Conservation (phyloP, 2,888 invertebrate genomes). For the Napeogenes sylphis region DNA sequence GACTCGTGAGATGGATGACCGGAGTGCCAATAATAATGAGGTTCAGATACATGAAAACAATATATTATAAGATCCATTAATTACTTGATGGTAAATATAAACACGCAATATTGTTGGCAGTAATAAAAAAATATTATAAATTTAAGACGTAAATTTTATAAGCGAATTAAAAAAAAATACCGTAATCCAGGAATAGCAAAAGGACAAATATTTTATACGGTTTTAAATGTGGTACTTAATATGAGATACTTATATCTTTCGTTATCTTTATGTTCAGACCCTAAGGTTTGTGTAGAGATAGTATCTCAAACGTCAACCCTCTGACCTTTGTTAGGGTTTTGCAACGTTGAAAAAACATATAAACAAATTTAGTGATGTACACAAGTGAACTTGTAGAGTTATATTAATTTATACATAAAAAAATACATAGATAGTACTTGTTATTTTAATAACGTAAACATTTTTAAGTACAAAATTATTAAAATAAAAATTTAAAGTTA, state of each 20-base stretch:
- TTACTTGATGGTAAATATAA: neutral
- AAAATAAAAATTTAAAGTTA: no score
- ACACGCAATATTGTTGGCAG: neutral
- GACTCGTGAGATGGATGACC: constrained; percentile 28
- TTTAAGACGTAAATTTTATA: neutral
- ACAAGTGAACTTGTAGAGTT: neutral
- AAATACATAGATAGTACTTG: no score
- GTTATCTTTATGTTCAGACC: constrained; percentile 15
- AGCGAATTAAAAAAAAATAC: neutral
- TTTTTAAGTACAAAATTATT: neutral
- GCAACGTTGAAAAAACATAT: neutral
- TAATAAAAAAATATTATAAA: neutral
- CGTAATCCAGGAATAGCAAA: neutral
- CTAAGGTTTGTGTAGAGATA: constrained; percentile 17
- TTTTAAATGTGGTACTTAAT: neutral
- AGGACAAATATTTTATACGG: neutral
- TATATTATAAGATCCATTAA: constrained; percentile 24
- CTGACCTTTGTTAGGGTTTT: constrained; percentile 3
- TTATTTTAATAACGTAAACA: no score
- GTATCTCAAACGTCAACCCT: constrained; percentile 1
- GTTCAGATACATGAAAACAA: constrained; percentile 25
- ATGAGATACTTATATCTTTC: constrained; percentile 12
- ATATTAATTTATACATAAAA: no score
- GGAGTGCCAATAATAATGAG: constrained; percentile 33
- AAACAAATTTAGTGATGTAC: neutral